Percentiles rank a stretch among this genome's conserved stretches.
These are phyloP conservation scores for Sturnira hondurensis DNA, from an alignment of 2,113 vertebrate genomes.

Conservation along the genomic window DNA sequence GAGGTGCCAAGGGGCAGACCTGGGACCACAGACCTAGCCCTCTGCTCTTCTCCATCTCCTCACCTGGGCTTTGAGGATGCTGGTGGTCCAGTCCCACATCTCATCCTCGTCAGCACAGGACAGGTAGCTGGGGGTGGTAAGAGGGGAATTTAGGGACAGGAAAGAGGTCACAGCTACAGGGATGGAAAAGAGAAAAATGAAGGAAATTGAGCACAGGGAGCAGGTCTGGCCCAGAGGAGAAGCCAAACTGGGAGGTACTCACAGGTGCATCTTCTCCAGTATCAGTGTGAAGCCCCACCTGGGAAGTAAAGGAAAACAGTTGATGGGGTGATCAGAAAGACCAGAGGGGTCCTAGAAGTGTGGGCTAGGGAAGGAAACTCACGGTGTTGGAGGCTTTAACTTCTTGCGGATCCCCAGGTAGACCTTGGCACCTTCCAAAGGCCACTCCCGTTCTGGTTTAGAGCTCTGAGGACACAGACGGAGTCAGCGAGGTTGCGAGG, in stretches of 20 bases:
- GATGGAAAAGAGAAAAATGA: not conserved
- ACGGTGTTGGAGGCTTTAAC: conserved; percentile 93
- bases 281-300: conserved; percentile 95
- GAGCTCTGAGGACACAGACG: conserved; percentile 82
- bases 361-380: conserved; percentile 60
- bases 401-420: conserved; percentile 95
- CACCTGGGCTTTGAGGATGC: conserved; percentile 95
- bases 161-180: not conserved
- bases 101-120: conserved; percentile 89
- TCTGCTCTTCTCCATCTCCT: conserved; percentile 26
- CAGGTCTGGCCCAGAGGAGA: not conserved
- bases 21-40: not conserved
- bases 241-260: conserved; percentile 73
- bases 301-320: conserved; percentile 20
- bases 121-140: conserved; percentile 83
- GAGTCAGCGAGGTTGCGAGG: not conserved
- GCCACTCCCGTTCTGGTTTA: conserved; percentile 94
- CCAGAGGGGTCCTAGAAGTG: not conserved
- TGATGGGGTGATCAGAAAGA: not conserved
- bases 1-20: not conserved
- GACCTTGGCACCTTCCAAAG: conserved; percentile 90
- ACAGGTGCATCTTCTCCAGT: conserved; percentile 95
- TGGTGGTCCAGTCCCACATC: conserved; percentile 96
- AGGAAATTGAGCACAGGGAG: not conserved
- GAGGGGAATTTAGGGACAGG: not conserved